Evolutionary conservation across 2,113 vertebrate species (phyloP).

Genomic region (Tiliqua scincoides): DNA sequence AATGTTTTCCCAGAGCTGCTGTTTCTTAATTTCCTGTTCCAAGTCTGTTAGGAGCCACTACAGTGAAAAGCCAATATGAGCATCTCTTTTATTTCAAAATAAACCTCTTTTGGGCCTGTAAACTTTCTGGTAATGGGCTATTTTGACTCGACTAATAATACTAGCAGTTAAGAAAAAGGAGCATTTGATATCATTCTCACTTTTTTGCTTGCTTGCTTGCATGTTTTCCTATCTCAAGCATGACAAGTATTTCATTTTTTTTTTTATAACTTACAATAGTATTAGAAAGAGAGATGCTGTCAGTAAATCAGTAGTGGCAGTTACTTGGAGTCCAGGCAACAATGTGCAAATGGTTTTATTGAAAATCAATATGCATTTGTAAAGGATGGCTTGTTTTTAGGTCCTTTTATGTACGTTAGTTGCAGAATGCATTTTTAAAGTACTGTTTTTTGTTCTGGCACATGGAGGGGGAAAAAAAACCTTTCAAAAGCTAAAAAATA

Average conservation of each 20-base stretch:
- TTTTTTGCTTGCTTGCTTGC: conserved; percentile 19
- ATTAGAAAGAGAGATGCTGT: conserved; percentile 49
- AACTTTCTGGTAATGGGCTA: conserved; percentile 42
- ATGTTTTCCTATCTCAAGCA: conserved; percentile 39
- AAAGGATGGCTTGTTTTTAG: conserved; percentile 63
- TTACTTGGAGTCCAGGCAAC: conserved; percentile 57
- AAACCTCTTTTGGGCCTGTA: conserved; percentile 57
- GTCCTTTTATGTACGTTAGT: conserved; percentile 48
- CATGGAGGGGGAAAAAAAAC: background rate
- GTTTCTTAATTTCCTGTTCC: conserved; percentile 72
- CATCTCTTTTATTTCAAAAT: conserved; percentile 64
- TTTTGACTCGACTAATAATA: conserved; percentile 65
- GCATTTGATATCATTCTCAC: conserved; percentile 54
- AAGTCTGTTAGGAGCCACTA: conserved; percentile 35
- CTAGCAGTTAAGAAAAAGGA: conserved; percentile 41
- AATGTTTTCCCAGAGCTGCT: conserved; percentile 60
- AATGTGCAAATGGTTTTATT: conserved; percentile 70
- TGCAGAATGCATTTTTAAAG: conserved; percentile 25
- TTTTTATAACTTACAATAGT: conserved; percentile 28
- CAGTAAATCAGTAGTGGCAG: conserved; percentile 63
- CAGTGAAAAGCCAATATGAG: conserved; percentile 62
- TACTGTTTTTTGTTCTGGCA: conserved; percentile 29
- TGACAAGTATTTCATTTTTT: conserved; percentile 23
- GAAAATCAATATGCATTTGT: conserved; percentile 74
- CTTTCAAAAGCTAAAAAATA: background rate